phyloP scores from a whole-genome alignment of 1,140 invertebrate genomes.

The Caerostris darwini region DNA sequence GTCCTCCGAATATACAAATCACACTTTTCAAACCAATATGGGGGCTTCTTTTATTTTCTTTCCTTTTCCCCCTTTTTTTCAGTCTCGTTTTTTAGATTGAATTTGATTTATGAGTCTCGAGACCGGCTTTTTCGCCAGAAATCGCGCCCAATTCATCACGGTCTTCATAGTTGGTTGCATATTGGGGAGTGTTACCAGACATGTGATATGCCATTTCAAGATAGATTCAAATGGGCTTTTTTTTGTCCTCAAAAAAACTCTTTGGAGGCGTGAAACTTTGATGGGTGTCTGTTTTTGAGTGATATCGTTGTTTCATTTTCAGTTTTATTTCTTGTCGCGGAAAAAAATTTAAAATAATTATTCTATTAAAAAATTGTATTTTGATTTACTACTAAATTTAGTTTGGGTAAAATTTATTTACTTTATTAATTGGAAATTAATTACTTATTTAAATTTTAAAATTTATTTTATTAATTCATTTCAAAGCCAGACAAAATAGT shows the following conservation, averaged over 20 bases:
- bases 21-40: neutral
- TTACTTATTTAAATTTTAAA: too few species aligned
- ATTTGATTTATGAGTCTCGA: neutral
- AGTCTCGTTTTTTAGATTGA: neutral
- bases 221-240: neutral
- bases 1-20: neutral
- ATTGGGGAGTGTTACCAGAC: too few species aligned
- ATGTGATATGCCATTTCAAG: neutral
- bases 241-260: neutral
- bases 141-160: neutral
- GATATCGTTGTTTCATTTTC: neutral
- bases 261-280: neutral
- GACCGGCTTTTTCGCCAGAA: neutral
- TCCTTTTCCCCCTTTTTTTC: neutral
- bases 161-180: neutral
- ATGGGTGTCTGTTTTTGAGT: neutral
- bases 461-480: too few species aligned
- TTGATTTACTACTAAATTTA: too few species aligned
- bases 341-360: too few species aligned
- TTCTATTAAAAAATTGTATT: too few species aligned
- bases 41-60: neutral
- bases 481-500: too few species aligned
- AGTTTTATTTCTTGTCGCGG: neutral
- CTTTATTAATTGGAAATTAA: too few species aligned
- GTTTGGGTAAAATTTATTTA: too few species aligned